Base-by-base conservation (phyloP, 2,888 invertebrate species). In the Liodrosophila aerea region DNA sequence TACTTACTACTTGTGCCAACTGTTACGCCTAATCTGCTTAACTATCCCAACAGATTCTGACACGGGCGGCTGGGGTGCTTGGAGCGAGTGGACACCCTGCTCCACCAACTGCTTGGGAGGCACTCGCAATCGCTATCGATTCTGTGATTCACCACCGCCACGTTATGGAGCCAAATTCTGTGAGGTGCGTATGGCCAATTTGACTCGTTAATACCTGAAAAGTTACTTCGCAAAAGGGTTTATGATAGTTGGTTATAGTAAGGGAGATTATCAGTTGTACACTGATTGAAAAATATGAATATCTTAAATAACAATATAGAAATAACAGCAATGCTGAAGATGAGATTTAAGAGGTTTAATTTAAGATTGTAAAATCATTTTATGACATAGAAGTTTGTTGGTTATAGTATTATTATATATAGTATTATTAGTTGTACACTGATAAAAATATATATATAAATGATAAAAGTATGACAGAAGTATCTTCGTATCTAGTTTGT, bases 111-210 rank as follows among this genome's bases (percentile, higher is more conserved):
- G 94, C 84, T 92, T 93, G 37, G 94, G 94, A 45, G 97, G 97
- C 0, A 95, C 94, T 11, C 92, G 94, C 64, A 96, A 94, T 88
- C 92, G 97, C 11, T 96, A 96, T 89, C 92, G 97, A 72, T 94
- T 96, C 90, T 97, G 97, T 87, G 96, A 97, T 88, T 94, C 94
- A 0, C 97, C 97, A 0, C 94, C 95, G 0, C 97, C 97, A 0
- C 92, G 95, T 36, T 96, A 96, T 85, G 97, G 97, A 0, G 96
- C 96, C 8, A 95, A 95, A 88, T 97, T 95, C 89, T 97, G 97
- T 86, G 94, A 96, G 93, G 96, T 96, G 46, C 7, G 69, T 76
- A 59, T 43, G 5, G 16, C n/a, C 50, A 15, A n/a, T 13, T 7
- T 4, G 5, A 45, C 11, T 15, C 30, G 7, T 7, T 36, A 45